Evolutionary conservation across 2,797 vertebrate species (phyloP).

Genomic region (Channa striata): DNA sequence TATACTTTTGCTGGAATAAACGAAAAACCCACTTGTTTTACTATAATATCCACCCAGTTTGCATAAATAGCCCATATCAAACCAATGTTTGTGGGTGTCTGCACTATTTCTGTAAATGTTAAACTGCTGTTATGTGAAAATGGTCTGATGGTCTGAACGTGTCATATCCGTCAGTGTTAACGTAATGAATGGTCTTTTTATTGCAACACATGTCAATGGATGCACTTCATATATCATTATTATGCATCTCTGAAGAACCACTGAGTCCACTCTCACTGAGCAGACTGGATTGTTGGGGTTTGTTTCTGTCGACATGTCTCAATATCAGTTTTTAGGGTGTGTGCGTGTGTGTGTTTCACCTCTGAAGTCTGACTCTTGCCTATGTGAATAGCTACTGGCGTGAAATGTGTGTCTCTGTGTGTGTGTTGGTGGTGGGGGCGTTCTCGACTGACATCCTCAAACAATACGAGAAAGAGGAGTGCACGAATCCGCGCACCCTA

Average conservation of each 20-base stretch:
- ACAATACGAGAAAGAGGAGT: conserved; percentile 92
- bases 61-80: not conserved
- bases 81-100: not conserved
- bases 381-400: conserved; percentile 90
- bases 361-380: conserved; percentile 80
- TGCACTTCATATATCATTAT: conserved; percentile 61
- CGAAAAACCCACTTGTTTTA: conserved; percentile 12
- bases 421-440: conserved; percentile 87
- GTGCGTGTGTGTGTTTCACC: conserved; percentile 74
- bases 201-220: conserved; percentile 63
- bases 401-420: conserved; percentile 82
- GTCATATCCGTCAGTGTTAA: conserved; percentile 67
- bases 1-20: conserved; percentile 38
- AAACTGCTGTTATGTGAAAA: conserved; percentile 41
- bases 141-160: conserved; percentile 41
- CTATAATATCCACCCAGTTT: not conserved
- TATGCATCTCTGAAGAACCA: conserved; percentile 37
- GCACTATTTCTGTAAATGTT: conserved; percentile 33
- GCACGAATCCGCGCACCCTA: conserved; percentile 86
- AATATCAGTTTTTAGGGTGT: conserved; percentile 58
- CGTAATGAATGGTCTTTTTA: conserved; percentile 60
- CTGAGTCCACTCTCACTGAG: conserved; percentile 27
- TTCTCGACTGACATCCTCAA: conserved; percentile 92
- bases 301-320: conserved; percentile 54
- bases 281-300: conserved; percentile 45